A percentile compares a stretch with the other conserved stretches of the same genome.
phyloP scores from a whole-genome alignment of 2,888 invertebrate genomes.

The Schizaphis graminum region DNA sequence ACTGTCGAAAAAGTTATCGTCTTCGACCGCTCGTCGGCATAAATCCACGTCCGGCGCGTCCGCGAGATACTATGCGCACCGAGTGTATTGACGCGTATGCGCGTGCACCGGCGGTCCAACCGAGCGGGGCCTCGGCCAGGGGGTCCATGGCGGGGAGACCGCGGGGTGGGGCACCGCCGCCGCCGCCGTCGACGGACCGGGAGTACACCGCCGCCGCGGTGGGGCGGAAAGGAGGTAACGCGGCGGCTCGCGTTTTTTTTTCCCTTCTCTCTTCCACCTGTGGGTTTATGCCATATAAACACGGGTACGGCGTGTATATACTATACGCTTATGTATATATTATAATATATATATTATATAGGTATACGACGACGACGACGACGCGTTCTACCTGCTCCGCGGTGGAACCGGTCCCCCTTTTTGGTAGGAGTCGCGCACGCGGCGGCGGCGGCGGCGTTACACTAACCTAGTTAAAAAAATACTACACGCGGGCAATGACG shows the following conservation, averaged over 20 bases:
- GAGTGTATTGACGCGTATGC: slow-evolving; percentile 65
- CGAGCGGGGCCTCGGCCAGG: slow-evolving; percentile 40
- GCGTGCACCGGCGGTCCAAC: slow-evolving; percentile 46
- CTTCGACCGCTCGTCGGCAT: slow-evolving; percentile 26
- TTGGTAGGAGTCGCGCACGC: slow-evolving; percentile 43
- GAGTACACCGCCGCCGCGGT: too few relatives aligned
- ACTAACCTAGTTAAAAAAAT: slow-evolving; percentile 62
- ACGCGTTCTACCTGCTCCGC: slow-evolving; percentile 38
- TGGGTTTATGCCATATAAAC: not conserved
- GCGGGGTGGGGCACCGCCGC: slow-evolving; percentile 50
- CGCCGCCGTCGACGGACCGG: too few relatives aligned
- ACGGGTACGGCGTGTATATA: too few relatives aligned
- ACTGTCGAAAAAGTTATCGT: slow-evolving; percentile 23
- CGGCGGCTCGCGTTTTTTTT: not conserved
- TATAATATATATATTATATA: not conserved
- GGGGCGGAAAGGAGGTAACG: not conserved
- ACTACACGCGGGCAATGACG: slow-evolving; percentile 53
- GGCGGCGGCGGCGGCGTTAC: slow-evolving; percentile 56
- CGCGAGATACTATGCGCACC: slow-evolving; percentile 64
- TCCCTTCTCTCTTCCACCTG: not conserved
- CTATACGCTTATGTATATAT: too few relatives aligned
- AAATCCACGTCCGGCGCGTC: slow-evolving; percentile 63
- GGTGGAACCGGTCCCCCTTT: slow-evolving; percentile 62
- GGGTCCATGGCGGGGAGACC: slow-evolving; percentile 1
- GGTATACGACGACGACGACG: not conserved